A percentile compares a stretch with the other conserved stretches of the same genome.
These are phyloP conservation scores for Empidonax traillii DNA, from an alignment of 2,113 vertebrate genomes.

Conservation along the genomic window DNA sequence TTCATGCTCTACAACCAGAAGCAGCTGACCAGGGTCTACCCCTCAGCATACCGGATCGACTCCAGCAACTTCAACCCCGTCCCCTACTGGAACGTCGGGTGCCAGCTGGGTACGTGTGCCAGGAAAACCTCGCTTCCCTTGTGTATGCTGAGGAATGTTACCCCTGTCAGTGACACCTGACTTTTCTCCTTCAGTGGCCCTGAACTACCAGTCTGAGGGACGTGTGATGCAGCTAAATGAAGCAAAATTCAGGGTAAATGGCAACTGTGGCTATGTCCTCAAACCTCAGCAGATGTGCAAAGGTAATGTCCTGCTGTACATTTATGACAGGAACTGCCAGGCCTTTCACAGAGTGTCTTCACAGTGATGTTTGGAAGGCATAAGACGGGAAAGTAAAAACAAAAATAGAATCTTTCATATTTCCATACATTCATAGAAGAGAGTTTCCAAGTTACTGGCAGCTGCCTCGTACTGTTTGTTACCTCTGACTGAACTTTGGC, in stretches of 20 bases:
- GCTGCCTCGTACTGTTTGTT: not conserved
- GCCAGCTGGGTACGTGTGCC: conserved; percentile 86
- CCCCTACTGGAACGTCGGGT: conserved; percentile 95
- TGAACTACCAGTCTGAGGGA: conserved; percentile 98
- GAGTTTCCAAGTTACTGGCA: not conserved
- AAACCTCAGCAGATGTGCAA: conserved; percentile 96
- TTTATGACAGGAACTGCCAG: not conserved
- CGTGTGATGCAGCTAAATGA: conserved; percentile 97
- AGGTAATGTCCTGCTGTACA: conserved; percentile 72
- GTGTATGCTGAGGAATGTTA: not conserved
- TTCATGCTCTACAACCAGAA: conserved; percentile 93
- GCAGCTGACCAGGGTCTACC: conserved; percentile 94
- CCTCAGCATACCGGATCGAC: conserved; percentile 95
- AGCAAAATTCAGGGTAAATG: conserved; percentile 94
- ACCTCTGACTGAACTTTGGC: not conserved
- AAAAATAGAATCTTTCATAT: not conserved
- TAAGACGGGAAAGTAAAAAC: not conserved
- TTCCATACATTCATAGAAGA: not conserved
- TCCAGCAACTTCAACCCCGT: conserved; percentile 98
- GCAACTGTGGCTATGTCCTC: conserved; percentile 92
- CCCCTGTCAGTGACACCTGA: not conserved
- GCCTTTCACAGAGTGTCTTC: not conserved
- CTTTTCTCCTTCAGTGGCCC: conserved; percentile 80
- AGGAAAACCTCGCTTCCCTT: not conserved
- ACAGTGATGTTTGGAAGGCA: not conserved